Evolutionary conservation across 2,797 vertebrate genomes (phyloP).

Genomic region (Cyclopterus lumpus): DNA sequence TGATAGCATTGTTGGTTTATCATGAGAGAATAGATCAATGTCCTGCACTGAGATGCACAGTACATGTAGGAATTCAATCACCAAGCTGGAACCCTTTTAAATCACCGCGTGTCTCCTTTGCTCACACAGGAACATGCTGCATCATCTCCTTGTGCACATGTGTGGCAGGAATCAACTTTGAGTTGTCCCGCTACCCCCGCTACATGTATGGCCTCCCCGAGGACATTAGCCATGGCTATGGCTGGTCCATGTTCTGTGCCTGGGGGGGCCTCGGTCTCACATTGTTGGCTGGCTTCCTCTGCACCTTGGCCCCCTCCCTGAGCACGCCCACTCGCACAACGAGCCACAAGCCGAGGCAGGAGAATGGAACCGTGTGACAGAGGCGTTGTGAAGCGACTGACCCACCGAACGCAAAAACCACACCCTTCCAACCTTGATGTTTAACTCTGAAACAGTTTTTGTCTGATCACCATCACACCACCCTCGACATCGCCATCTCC

Average conservation of each 20-base stretch:
- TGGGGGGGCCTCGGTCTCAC: slow-evolving; percentile 96
- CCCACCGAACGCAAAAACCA: slow-evolving; percentile 74
- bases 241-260: slow-evolving; percentile 98
- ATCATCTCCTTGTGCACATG: slow-evolving; percentile 97
- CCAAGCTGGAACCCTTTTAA: slow-evolving; percentile 35
- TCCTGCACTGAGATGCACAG: slow-evolving; percentile 18
- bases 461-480: slow-evolving; percentile 72
- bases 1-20: slow-evolving; percentile 33
- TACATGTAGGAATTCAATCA: slow-evolving; percentile 32
- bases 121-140: slow-evolving; percentile 90
- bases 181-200: slow-evolving; percentile 93
- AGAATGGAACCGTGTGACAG: slow-evolving; percentile 93
- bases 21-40: slow-evolving; percentile 36
- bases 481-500: slow-evolving; percentile 64
- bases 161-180: slow-evolving; percentile 95
- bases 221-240: slow-evolving; percentile 97
- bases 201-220: slow-evolving; percentile 93
- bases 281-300: slow-evolving; percentile 93
- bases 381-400: slow-evolving; percentile 44
- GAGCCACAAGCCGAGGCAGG: slow-evolving; percentile 92
- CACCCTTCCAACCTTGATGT: slow-evolving; percentile 76
- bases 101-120: slow-evolving; percentile 44
- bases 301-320: slow-evolving; percentile 93
- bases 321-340: slow-evolving; percentile 89
- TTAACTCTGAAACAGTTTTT: slow-evolving; percentile 72